phyloP scores from a whole-genome alignment of 2,113 vertebrate species.

The Typhlomys cinereus region DNA sequence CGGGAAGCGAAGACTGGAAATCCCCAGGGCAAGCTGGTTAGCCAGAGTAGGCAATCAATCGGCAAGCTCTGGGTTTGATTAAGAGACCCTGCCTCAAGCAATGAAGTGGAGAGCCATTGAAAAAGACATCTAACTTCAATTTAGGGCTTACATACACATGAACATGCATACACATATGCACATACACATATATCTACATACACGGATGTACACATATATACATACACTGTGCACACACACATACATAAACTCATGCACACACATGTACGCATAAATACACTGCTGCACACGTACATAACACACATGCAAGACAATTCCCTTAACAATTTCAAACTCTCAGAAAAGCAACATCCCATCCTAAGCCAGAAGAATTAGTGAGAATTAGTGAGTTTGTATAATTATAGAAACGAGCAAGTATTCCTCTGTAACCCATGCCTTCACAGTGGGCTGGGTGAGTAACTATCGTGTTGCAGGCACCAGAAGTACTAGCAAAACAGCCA shows the following conservation, averaged over 20 bases:
- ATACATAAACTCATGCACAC: not conserved
- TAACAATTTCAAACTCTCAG: not conserved
- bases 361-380: not conserved
- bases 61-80: no score
- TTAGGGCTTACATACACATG: not conserved
- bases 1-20: no score
- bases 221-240: not conserved
- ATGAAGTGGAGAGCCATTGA: no score
- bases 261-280: not conserved
- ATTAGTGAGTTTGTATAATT: not conserved
- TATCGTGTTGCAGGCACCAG: not conserved
- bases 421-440: no score
- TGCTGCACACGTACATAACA: not conserved
- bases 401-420: not conserved
- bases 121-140: no score
- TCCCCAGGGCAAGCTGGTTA: no score
- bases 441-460: accelerated
- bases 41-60: no score
- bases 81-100: no score
- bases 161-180: not conserved
- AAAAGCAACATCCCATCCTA: not conserved
- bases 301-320: not conserved
- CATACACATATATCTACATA: not conserved
- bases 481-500: not conserved
- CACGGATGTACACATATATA: not conserved